Conservation (phyloP, 2,797 vertebrate species). For the Rhynchonycteris naso region DNA sequence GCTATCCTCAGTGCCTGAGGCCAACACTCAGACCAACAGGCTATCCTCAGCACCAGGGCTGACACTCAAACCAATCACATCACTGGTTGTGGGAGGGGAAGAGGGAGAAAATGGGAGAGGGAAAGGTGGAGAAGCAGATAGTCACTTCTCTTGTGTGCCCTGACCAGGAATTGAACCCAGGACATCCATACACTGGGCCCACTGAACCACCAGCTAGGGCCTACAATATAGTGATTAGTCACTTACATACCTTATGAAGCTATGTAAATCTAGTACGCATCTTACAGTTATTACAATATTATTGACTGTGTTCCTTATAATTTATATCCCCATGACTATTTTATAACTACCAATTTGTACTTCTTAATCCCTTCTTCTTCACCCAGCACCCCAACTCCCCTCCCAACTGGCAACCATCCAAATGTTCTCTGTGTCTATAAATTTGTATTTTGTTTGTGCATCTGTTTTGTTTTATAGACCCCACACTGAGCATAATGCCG, state of each 20-base stretch:
- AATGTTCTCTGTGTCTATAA: background rate
- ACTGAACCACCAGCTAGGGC: too few species aligned
- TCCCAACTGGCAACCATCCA: background rate
- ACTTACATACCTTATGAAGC: background rate
- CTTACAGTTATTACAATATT: background rate
- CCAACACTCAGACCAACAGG: too few species aligned
- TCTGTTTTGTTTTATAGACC: background rate
- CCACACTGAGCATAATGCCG: background rate
- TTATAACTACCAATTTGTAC: background rate
- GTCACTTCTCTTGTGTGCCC: too few species aligned
- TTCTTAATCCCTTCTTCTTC: background rate
- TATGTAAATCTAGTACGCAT: background rate
- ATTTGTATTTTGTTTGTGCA: too few species aligned
- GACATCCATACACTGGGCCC: too few species aligned
- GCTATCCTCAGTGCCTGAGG: too few species aligned
- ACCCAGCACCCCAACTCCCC: background rate
- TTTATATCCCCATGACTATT: background rate
- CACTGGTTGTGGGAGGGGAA: too few species aligned
- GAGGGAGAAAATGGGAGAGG: too few species aligned
- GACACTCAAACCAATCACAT: too few species aligned
- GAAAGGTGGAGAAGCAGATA: too few species aligned
- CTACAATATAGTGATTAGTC: background rate
- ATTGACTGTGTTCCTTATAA: background rate
- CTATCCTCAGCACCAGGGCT: too few species aligned
- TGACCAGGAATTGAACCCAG: too few species aligned